Evolutionary conservation across 2,797 vertebrate species (phyloP), one percentile per base, ranked within the genome.

Genomic region (Amphiprion clarkii): DNA sequence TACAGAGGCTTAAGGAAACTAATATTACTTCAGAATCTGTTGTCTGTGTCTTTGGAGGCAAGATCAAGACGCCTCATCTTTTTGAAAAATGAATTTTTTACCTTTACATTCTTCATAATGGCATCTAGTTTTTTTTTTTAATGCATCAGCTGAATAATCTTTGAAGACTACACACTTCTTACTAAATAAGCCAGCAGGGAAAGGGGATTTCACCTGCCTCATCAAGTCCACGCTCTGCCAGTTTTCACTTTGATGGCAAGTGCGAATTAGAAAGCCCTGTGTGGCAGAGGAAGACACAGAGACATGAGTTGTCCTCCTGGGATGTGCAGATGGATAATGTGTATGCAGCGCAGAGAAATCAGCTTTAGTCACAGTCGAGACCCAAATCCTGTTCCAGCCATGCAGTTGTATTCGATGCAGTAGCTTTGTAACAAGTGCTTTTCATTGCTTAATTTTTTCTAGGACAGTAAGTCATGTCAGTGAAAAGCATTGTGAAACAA

Each of bases 261-360:
- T 53, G 77, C 74, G 77, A 88, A 69, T 69, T 76, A 59, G 69
- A 49, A 58, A 79, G 72, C 69, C 59, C 69, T 46, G 44, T 60
- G 69, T 63, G 66, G 66, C 52, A 74, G 72, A 74, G 48, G 42
- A 76, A 76, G 59, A 80, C 72, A 66, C 16, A 25, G 58, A 73
- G 66, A 76, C 68, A 46, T 31, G 40, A 44, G 53, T 76, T 55
- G 29, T 78, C 54, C 46, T 70, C 11, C 36, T 54, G 19, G 39
- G 17, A 39, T 60, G 27, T 61, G 19, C 36, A 52, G 31, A 63
- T 59, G 44, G 39, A 58, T 39, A 58, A 27, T 16, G 46, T 56
- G 54, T 25, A 39, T 40, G 23, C 25, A 10, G 57, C 69, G 55
- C 54, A 39, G 46, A 39, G 40, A 56, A 49, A 65, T 48, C 39